A percentile compares a stretch with the other conserved stretches of the same genome.
phyloP scores from a whole-genome alignment of 2,888 invertebrate genomes.

The Hirtodrosophila histrioides region DNA sequence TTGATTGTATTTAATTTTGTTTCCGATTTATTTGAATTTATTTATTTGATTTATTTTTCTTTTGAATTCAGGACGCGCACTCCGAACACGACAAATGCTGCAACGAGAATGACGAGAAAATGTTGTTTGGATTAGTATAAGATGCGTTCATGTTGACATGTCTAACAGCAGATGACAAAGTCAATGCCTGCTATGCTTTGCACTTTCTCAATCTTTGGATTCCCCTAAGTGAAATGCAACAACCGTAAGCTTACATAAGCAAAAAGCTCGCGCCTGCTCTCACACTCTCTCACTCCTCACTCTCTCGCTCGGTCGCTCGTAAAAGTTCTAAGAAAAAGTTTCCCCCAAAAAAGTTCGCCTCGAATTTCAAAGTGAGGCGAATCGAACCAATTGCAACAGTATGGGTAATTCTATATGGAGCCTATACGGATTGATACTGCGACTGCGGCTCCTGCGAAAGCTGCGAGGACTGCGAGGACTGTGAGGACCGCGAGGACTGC shows the following conservation, averaged over 20 bases:
- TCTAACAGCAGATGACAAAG: constrained; percentile 43
- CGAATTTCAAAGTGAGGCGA: constrained; percentile 67
- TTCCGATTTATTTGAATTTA: constrained; percentile 5
- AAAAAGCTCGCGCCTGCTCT: constrained; percentile 17
- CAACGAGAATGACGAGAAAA: constrained; percentile 79
- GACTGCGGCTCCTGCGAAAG: constrained; percentile 5
- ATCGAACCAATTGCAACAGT: constrained; percentile 53
- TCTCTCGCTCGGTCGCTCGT: neutral
- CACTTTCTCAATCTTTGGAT: constrained; percentile 33
- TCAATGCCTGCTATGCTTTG: constrained; percentile 65
- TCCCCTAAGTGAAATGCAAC: constrained; percentile 41
- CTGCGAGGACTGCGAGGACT: too few relatives aligned
- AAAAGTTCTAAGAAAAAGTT: constrained; percentile 50
- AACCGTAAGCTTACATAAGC: constrained; percentile 13
- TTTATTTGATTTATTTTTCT: constrained; percentile 28
- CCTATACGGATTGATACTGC: neutral
- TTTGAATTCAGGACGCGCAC: constrained; percentile 61
- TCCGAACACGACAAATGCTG: constrained; percentile 82
- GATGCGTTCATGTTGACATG: constrained; percentile 54
- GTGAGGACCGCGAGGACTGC: too few relatives aligned
- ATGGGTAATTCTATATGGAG: constrained; percentile 63
- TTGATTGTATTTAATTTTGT: constrained; percentile 16
- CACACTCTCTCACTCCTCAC: neutral
- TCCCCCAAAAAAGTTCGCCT: constrained; percentile 42
- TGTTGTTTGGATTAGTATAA: constrained; percentile 46